Conservation (phyloP, 2,113 vertebrate species). For the Amblyornis subalaris region DNA sequence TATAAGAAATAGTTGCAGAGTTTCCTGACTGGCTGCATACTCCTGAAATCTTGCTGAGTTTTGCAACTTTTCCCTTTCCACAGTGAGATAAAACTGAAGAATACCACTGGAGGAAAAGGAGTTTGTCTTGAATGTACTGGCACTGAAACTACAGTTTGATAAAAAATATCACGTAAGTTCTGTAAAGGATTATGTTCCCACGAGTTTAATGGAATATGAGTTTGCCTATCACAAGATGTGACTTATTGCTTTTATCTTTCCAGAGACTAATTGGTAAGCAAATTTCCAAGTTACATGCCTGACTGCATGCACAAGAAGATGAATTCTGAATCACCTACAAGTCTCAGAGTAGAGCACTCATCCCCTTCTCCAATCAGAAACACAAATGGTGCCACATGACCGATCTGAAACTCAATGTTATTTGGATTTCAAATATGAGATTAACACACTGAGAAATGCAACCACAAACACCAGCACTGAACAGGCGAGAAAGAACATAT, state of each 20-base stretch:
- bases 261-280: background rate
- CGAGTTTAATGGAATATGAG: background rate
- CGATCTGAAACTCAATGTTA: background rate
- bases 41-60: background rate
- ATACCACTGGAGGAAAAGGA: background rate
- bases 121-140: background rate
- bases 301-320: background rate
- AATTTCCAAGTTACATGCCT: background rate
- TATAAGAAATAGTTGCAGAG: background rate
- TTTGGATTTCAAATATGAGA: background rate
- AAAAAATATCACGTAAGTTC: background rate
- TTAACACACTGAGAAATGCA: background rate
- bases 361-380: background rate
- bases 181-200: background rate
- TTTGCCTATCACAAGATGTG: background rate
- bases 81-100: background rate
- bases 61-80: background rate
- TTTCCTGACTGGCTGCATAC: background rate
- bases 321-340: background rate
- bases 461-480: background rate
- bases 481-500: background rate
- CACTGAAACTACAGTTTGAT: background rate
- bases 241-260: background rate
- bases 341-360: background rate
- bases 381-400: background rate